A percentile compares a stretch with the other conserved stretches of the same genome.
These are phyloP conservation scores for Sphyrna mokarran DNA, from an alignment of 2,113 vertebrate species.

Conservation along the genomic window DNA sequence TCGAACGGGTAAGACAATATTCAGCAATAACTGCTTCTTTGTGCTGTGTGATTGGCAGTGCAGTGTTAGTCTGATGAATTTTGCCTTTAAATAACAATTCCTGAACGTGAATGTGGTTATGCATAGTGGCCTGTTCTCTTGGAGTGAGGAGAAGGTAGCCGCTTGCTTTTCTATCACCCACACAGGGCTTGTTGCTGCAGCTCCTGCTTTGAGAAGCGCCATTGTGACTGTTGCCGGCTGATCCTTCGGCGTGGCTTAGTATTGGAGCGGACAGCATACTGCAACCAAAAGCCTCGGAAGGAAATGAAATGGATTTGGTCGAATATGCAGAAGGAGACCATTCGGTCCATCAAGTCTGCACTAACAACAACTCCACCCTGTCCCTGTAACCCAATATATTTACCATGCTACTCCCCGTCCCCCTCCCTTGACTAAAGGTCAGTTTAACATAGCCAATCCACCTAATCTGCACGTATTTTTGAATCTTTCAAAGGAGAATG, in stretches of 20 bases:
- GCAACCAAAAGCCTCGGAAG: background rate
- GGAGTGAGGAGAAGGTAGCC: background rate
- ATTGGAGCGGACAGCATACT: background rate
- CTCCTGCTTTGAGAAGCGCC: background rate
- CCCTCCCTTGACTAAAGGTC: too few relatives aligned
- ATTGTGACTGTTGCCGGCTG: background rate
- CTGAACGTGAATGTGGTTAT: background rate
- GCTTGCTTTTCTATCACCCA: background rate
- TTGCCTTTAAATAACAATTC: background rate
- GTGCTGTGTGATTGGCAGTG: background rate
- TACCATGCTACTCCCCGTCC: too few relatives aligned
- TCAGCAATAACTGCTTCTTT: background rate
- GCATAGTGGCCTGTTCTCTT: background rate
- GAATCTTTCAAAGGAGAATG: too few relatives aligned
- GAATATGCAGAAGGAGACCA: background rate
- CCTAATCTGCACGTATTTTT: too few relatives aligned
- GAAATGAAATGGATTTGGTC: background rate
- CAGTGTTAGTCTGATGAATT: background rate
- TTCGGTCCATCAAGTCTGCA: too few relatives aligned
- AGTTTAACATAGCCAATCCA: too few relatives aligned
- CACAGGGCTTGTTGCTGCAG: background rate
- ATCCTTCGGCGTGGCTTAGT: background rate
- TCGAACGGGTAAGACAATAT: background rate
- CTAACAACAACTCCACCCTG: too few relatives aligned
- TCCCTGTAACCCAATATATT: too few relatives aligned